Percentiles rank a stretch among this genome's conserved stretches.
Conservation (phyloP, 2,888 invertebrate species). For the Mesorhabditis belari region DNA sequence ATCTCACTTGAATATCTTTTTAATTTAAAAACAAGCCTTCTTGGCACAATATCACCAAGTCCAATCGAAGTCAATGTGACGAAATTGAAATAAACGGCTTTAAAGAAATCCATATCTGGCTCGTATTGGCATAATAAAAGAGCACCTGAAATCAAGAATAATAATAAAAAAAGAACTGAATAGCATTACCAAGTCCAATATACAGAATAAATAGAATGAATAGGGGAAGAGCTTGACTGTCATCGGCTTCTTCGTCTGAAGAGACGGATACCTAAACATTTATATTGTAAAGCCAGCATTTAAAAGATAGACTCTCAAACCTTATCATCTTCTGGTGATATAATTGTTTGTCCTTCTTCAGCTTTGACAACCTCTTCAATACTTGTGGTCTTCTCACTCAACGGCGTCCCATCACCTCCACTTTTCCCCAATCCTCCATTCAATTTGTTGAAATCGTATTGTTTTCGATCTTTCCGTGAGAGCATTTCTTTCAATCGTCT, state of each 20-base stretch:
- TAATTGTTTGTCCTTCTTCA: conserved; percentile 22
- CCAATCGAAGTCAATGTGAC: conserved; percentile 49
- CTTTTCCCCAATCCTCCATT: background rate
- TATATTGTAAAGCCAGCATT: background rate
- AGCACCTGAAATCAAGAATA: conserved; percentile 8
- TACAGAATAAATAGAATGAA: conserved; percentile 41
- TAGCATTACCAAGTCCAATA: conserved; percentile 26
- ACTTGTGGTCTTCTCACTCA: conserved; percentile 7
- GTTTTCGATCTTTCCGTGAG: background rate
- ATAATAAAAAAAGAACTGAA: background rate
- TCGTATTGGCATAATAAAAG: conserved; percentile 37
- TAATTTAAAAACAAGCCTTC: no score
- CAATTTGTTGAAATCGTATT: background rate
- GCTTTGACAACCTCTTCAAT: conserved; percentile 18
- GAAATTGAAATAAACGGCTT: conserved; percentile 50
- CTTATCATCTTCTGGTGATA: conserved; percentile 2
- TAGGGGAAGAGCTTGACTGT: conserved; percentile 29
- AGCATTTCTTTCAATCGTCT: background rate
- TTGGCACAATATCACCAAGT: conserved; percentile 44
- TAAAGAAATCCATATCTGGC: conserved; percentile 49
- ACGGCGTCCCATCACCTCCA: background rate
- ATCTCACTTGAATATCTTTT: background rate
- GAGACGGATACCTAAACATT: conserved; percentile 7
- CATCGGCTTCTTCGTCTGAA: conserved; percentile 17
- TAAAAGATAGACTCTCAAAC: conserved; percentile 9